A percentile compares a stretch with the other conserved stretches of the same genome.
Evolutionary conservation across 2,113 vertebrate genomes (phyloP).

Genomic region (Chunga burmeisteri): DNA sequence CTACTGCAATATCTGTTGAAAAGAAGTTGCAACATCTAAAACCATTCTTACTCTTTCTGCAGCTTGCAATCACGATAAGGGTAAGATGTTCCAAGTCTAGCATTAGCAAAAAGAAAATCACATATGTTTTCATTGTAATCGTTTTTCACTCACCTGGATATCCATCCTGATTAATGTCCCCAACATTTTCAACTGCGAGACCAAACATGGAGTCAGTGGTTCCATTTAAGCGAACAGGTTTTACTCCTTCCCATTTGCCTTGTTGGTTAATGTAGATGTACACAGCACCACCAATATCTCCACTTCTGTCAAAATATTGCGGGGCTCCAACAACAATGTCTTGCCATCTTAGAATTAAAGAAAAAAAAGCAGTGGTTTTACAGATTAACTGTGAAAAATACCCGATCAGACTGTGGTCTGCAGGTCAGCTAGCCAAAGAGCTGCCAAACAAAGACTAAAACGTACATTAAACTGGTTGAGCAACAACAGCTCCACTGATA

Average conservation of each 20-base stretch:
- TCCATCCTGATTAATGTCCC: constrained; percentile 92
- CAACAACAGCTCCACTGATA: neutral
- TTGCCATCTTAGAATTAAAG: constrained; percentile 83
- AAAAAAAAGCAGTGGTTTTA: neutral
- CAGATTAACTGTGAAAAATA: neutral
- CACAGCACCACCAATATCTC: constrained; percentile 89
- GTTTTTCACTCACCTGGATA: constrained; percentile 79
- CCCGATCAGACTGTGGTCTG: neutral
- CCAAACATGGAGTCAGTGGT: constrained; percentile 96
- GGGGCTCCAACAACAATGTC: constrained; percentile 97
- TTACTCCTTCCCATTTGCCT: constrained; percentile 83
- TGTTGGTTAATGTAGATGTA: constrained; percentile 92
- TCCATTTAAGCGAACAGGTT: constrained; percentile 85
- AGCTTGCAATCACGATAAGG: neutral
- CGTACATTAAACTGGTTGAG: neutral
- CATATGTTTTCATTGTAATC: neutral
- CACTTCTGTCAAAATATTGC: constrained; percentile 91
- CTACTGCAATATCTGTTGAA: constrained; percentile 89
- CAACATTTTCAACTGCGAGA: constrained; percentile 89
- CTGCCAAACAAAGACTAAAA: neutral
- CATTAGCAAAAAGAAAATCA: neutral
- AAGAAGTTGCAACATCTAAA: constrained; percentile 26
- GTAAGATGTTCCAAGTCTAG: neutral
- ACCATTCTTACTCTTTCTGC: neutral
- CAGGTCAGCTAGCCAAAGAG: neutral